phyloP scores from a whole-genome alignment of 2,113 vertebrate genomes.

The Megaceryle maxima region DNA sequence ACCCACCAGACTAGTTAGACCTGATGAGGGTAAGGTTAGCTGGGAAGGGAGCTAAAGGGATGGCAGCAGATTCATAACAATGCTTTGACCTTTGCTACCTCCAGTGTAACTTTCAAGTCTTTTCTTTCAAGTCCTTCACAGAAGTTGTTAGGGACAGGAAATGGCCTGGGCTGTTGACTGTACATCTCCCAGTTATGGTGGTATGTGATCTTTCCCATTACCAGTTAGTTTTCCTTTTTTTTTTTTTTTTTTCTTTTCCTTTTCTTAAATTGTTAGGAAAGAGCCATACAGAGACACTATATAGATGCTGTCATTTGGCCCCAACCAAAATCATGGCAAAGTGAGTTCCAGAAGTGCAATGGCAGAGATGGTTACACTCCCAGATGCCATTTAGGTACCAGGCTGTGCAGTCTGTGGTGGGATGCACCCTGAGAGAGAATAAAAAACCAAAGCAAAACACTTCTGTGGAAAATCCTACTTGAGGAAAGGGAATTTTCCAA shows the following conservation, averaged over 20 bases:
- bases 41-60: background rate
- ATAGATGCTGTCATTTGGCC: background rate
- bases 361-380: background rate
- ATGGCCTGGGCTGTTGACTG: background rate
- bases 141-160: background rate
- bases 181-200: background rate
- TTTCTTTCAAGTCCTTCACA: background rate
- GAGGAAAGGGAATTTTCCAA: background rate
- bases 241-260: background rate
- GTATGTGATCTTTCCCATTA: background rate
- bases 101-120: background rate
- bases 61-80: background rate
- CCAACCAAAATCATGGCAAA: rapidly evolving
- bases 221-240: background rate
- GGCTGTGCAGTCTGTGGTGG: background rate
- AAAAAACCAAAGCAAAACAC: background rate
- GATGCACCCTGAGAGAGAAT: background rate
- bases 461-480: background rate
- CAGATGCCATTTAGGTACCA: background rate
- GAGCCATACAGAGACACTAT: background rate
- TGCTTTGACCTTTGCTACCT: background rate
- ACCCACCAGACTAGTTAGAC: background rate
- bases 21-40: background rate
- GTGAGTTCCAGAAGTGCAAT: background rate
- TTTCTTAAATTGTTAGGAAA: background rate